Conservation (phyloP, 2,888 invertebrate genomes). For the Sepioteuthis lessoniana region DNA sequence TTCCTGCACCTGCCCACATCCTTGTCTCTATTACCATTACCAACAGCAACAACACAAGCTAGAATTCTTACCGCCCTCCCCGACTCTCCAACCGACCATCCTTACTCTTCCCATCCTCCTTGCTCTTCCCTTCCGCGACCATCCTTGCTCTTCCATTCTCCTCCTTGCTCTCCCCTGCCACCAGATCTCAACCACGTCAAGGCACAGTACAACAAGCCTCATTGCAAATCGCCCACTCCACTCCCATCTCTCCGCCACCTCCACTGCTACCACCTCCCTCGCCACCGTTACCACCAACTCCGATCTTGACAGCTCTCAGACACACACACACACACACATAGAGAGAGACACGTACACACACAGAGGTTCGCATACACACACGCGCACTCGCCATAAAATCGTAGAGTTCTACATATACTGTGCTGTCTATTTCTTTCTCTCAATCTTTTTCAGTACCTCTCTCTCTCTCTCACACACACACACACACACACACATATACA, state of each 20-base stretch:
- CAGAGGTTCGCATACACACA: background rate
- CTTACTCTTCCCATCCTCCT: background rate
- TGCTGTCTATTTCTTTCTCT: background rate
- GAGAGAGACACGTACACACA: slow-evolving; percentile 25
- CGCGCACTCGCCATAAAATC: background rate
- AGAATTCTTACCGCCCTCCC: slow-evolving; percentile 17
- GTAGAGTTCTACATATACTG: background rate
- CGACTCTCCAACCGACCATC: slow-evolving; percentile 33
- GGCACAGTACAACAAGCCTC: slow-evolving; percentile 40
- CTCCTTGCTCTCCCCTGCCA: background rate
- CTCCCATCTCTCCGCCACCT: background rate
- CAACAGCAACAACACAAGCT: slow-evolving; percentile 33
- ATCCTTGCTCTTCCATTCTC: slow-evolving; percentile 23
- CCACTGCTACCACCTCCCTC: background rate
- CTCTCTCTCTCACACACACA: background rate
- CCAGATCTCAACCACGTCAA: background rate
- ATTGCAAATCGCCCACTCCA: slow-evolving; percentile 17
- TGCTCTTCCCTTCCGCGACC: slow-evolving; percentile 33
- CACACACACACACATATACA: background rate
- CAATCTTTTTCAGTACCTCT: background rate
- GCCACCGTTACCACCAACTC: background rate
- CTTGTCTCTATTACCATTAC: slow-evolving; percentile 33
- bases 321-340: slow-evolving; percentile 34
- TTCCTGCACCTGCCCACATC: slow-evolving; percentile 17
- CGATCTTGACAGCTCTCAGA: slow-evolving; percentile 10